Evolutionary conservation across 2,888 invertebrate genomes (phyloP).

Genomic region (Sipha maydis): DNA sequence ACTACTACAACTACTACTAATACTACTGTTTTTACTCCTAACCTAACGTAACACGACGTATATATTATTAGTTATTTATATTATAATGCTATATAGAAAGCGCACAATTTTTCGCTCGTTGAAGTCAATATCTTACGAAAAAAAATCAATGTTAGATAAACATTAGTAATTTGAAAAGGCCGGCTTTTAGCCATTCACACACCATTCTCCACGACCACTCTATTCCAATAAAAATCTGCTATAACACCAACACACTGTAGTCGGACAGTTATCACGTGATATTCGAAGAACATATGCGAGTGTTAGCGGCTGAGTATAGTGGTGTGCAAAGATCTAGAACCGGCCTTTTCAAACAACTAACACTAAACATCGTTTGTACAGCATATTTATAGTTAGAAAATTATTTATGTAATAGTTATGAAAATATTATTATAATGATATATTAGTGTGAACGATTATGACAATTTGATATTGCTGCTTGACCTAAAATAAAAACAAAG

Average conservation of each 20-base stretch:
- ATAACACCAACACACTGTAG: too few species aligned
- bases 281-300: too few species aligned
- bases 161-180: too few species aligned
- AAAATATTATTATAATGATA: slow-evolving; percentile 7
- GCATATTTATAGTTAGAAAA: slow-evolving; percentile 26
- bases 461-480: slow-evolving; percentile 31
- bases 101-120: slow-evolving; percentile 18
- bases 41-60: too few species aligned
- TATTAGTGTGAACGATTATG: not conserved
- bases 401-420: slow-evolving; percentile 9
- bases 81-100: slow-evolving; percentile 24
- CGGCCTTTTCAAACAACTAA: too few species aligned
- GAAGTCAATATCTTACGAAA: not conserved
- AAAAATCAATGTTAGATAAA: not conserved
- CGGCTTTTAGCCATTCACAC: too few species aligned
- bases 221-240: too few species aligned
- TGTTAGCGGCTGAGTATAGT: too few species aligned
- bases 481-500: slow-evolving; percentile 29
- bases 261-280: too few species aligned
- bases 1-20: too few species aligned
- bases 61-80: not conserved
- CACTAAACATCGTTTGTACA: slow-evolving; percentile 30
- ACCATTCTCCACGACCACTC: too few species aligned
- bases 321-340: too few species aligned
- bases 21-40: not conserved